Conservation (phyloP, 53 echinoderm and acorn worm genomes). For the Paelopatides confundens region DNA sequence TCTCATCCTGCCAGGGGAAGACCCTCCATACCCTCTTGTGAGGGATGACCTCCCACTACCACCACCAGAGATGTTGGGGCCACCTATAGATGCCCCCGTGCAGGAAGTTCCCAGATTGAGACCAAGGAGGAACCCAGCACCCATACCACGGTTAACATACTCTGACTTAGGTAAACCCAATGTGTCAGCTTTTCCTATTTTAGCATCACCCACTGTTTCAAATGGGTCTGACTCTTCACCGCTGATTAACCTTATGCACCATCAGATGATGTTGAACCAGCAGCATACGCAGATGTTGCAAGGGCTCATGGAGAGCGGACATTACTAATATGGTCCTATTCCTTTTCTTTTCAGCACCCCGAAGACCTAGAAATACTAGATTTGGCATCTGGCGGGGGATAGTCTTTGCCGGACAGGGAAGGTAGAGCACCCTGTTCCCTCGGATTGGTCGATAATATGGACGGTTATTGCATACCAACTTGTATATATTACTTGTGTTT, state of each 20-base stretch:
- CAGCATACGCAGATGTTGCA: slow-evolving; percentile 25
- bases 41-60: not conserved
- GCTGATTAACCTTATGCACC: not conserved
- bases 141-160: not conserved
- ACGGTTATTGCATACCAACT: too few relatives aligned
- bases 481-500: too few relatives aligned
- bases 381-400: too few relatives aligned
- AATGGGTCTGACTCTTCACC: not conserved
- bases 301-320: not conserved
- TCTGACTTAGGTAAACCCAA: not conserved
- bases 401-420: too few relatives aligned
- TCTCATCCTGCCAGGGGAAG: too few relatives aligned
- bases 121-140: slow-evolving; percentile 3
- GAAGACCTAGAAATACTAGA: too few relatives aligned
- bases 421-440: too few relatives aligned
- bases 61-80: not conserved
- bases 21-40: not conserved
- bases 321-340: too few relatives aligned
- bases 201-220: not conserved
- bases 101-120: not conserved
- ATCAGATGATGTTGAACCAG: slow-evolving; percentile 22
- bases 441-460: too few relatives aligned
- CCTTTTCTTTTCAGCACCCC: too few relatives aligned
- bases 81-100: not conserved
- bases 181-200: not conserved